phyloP scores from a whole-genome alignment of 2,113 vertebrate species.

The Etheostoma spectabile region DNA sequence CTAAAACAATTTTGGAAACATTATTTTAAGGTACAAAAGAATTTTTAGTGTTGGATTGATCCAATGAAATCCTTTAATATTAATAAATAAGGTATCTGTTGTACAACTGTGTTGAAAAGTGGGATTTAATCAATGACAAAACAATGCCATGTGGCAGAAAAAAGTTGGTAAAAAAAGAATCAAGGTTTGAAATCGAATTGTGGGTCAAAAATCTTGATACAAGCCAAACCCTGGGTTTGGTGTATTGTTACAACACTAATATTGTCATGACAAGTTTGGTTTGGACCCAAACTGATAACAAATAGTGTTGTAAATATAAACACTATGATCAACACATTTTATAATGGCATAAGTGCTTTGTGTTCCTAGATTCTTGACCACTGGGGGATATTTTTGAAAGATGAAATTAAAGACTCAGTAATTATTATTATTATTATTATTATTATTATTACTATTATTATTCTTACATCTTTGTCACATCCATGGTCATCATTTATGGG shows the following conservation, averaged over 20 bases:
- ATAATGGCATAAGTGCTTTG: slow-evolving; percentile 1
- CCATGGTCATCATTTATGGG: background rate
- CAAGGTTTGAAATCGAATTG: too few species aligned
- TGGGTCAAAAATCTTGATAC: too few species aligned
- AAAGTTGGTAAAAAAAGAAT: too few species aligned
- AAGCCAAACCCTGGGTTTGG: too few species aligned
- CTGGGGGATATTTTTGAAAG: slow-evolving; percentile 5
- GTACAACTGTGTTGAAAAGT: too few species aligned
- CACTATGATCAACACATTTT: slow-evolving; percentile 16
- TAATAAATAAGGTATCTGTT: too few species aligned
- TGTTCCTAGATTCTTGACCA: background rate
- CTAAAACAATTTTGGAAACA: too few species aligned
- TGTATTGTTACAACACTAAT: background rate
- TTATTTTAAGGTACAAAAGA: too few species aligned
- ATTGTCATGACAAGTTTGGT: slow-evolving; percentile 6
- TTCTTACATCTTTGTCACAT: background rate
- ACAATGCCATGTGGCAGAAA: too few species aligned
- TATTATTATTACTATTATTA: background rate
- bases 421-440: background rate
- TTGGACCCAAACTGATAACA: background rate
- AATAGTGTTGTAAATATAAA: slow-evolving; percentile 14
- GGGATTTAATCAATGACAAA: too few species aligned
- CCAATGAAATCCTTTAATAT: too few species aligned
- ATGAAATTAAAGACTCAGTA: background rate
- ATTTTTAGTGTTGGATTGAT: too few species aligned